Percentiles rank a stretch among this genome's conserved stretches.
These are phyloP conservation scores for Pygocentrus nattereri DNA, from an alignment of 2,797 vertebrate species.

Conservation along the genomic window DNA sequence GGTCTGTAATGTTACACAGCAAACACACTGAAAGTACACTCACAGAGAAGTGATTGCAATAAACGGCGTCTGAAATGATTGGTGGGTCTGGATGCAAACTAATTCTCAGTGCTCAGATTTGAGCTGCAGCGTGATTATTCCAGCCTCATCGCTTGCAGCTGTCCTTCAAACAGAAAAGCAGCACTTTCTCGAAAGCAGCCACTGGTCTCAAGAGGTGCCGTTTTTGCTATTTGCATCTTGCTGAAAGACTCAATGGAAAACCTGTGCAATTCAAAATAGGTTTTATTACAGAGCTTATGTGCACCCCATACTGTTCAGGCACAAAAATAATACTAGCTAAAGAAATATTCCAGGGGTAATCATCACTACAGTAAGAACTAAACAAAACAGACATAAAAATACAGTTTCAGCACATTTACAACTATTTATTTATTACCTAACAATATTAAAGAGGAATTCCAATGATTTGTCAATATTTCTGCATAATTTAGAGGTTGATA, in stretches of 20 bases:
- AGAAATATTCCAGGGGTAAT: not conserved
- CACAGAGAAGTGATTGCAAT: constrained; percentile 36
- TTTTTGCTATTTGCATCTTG: constrained; percentile 24
- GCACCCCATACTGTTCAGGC: not conserved
- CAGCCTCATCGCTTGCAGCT: constrained; percentile 19
- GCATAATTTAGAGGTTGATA: no score
- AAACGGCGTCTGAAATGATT: constrained; percentile 47
- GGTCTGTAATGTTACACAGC: constrained; percentile 28
- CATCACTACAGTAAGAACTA: not conserved
- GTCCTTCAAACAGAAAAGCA: constrained; percentile 17
- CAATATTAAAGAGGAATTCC: not conserved
- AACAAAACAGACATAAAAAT: not conserved
- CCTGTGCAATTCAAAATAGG: not conserved
- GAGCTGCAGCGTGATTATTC: constrained; percentile 29
- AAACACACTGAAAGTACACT: constrained; percentile 34
- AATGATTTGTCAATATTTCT: no score
- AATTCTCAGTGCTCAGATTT: constrained; percentile 27
- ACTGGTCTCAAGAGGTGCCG: constrained; percentile 30
- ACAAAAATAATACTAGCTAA: not conserved
- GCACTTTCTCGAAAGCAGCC: constrained; percentile 13
- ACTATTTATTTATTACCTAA: not conserved
- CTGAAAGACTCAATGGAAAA: constrained; percentile 9
- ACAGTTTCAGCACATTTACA: not conserved
- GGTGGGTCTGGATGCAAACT: constrained; percentile 37
- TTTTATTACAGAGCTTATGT: not conserved